Conservation (phyloP, 64 coral and sea anemone species). For the Acropora tenuis region DNA sequence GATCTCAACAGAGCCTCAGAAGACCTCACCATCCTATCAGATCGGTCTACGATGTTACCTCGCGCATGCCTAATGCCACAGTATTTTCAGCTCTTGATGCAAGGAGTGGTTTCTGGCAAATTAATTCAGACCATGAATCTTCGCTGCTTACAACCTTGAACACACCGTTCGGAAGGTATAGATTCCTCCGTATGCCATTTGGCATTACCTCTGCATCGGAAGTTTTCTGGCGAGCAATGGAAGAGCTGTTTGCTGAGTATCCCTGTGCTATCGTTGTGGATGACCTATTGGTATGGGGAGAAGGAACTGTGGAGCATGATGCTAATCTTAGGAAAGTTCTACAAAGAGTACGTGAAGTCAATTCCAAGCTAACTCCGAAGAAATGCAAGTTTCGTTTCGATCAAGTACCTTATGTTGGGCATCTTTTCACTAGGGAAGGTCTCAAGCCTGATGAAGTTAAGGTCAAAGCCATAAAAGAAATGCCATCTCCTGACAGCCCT, state of each 20-base stretch:
- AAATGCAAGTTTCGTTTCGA: slow-evolving; percentile 36
- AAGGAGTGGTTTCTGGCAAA: slow-evolving; percentile 1
- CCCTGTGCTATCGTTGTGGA: slow-evolving; percentile 28
- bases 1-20: slow-evolving; percentile 51
- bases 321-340: slow-evolving; percentile 5
- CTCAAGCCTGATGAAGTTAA: slow-evolving; percentile 37
- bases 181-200: slow-evolving; percentile 37
- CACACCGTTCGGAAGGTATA: slow-evolving; percentile 45
- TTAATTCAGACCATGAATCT: slow-evolving; percentile 25
- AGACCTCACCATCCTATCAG: slow-evolving; percentile 47
- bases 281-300: slow-evolving; percentile 19
- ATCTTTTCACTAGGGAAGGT: neutral
- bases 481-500: slow-evolving; percentile 21
- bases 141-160: slow-evolving; percentile 53
- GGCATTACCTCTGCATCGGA: slow-evolving; percentile 12
- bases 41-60: slow-evolving; percentile 39
- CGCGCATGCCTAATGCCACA: slow-evolving; percentile 23
- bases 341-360: neutral
- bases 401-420: slow-evolving; percentile 22
- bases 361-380: slow-evolving; percentile 19
- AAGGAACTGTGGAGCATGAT: slow-evolving; percentile 25
- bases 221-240: slow-evolving; percentile 25
- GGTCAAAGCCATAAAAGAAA: slow-evolving; percentile 24
- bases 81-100: slow-evolving; percentile 45
- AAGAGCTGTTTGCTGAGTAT: slow-evolving; percentile 22